Base-by-base conservation (phyloP, 2,113 vertebrate species). In the Xenopus laevis region DNA sequence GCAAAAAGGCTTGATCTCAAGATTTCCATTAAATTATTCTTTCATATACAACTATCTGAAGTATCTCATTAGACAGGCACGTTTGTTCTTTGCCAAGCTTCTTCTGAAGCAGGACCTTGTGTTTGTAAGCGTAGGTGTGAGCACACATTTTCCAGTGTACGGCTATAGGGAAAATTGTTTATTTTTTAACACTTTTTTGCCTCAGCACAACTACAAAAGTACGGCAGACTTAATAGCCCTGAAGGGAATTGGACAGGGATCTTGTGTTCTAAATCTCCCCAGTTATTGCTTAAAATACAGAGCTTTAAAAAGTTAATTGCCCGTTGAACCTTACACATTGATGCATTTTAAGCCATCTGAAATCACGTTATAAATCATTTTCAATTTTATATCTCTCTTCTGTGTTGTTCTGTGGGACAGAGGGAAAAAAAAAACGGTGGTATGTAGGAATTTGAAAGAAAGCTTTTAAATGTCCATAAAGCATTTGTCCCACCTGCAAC, bases 181-280 rank as follows among this genome's bases (percentile, higher is more conserved):
- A 82, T 69, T 82, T 86, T 84, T 81, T 77, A 85, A 85, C 78
- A 80, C 71, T 80, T 85, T 78, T 68, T 82, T 81, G 71, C 71
- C 13, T 46, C 72, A 27, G 72, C 79, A 72, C 63, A 81, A 85
- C 75, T 40, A 83, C 80, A 84, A 84, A 82, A 80, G 79, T 78
- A 79, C 0, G 13, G 81, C 77, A 80, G 72, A 47, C 77, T 87
- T 89, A 85, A 87, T 82, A 65, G 68, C 44, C 72, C 84, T 74
- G 40, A 0, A 71, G 80, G 79, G 87, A 83, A 72, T 72, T 69
- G 0, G 11, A 74, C 74, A 70, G 71, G 80, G 82, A 79, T 72
- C 83, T 76, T 71, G 40, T 77, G 15, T 79, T 81, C 82, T 83
- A 79, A 84, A 83, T 60, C 68, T 80, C 59, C 4, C 6, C 70